Base-by-base conservation (phyloP, 2,888 invertebrate genomes). In the Oegoconia quadripuncta region DNA sequence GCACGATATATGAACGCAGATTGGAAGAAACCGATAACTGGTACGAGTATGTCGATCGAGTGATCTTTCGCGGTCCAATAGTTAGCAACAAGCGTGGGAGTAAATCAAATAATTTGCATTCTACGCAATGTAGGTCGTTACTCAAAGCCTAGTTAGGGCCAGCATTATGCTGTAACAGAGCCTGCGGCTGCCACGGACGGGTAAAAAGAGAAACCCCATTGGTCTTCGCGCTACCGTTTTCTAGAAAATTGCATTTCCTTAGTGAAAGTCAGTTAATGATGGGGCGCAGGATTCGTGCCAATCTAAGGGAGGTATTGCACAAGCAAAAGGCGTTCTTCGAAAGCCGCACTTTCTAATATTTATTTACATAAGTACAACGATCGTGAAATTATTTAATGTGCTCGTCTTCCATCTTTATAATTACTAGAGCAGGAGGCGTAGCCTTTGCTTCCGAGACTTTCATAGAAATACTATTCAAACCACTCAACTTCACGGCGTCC, bases 171-270 rank as follows among this genome's bases (percentile, higher is more conserved):
- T 64, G 82, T 79, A 79, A 82, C 69, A 65, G 37, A 26, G 37
- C 43, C 41, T 39, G 34, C 25, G 41, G 46, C 40, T n/a, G 26
- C 33, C 44, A 40, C 37, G 41, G 74, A 63, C 70, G 72, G 74
- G 74, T 78, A 76, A 74, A 78, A 80, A 81, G 79, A 80, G 82
- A 82, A 73, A 77, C 70, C 64, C 64, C 64, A 64, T 60, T 70
- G 64, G 57, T 74, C 73, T 74, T 81, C 75, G 60, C 75, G 61
- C 83, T 83, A 84, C 82, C 74, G 82, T 87, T 82, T 86, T 81
- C 83, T 86, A 87, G 77, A 82, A 84, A 86, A 84, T 86, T 80
- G 70, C 81, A 65, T 83, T 84, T 86, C 84, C 83, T 79, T 59
- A 61, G 86, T 78, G 86, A 87, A 87, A 87, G 86, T 77, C 49